Evolutionary conservation across 2,113 vertebrate species (phyloP).

Genomic region (Bos javanicus): DNA sequence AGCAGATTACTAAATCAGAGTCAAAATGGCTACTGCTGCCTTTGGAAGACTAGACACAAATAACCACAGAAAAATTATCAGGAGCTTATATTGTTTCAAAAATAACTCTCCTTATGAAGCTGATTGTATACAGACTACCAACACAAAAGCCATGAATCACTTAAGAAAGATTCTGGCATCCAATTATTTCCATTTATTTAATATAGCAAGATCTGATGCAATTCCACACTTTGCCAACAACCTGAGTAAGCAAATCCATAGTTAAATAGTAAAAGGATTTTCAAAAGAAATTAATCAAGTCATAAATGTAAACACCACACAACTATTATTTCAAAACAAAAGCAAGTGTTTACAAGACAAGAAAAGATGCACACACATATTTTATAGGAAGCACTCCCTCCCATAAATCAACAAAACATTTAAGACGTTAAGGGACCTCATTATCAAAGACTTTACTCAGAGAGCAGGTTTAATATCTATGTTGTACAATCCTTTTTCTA

Average conservation of each 20-base stretch:
- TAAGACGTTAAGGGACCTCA: neutral
- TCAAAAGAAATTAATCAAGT: constrained; percentile 43
- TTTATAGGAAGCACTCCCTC: constrained; percentile 2
- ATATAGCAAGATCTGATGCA: constrained; percentile 46
- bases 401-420: constrained; percentile 30
- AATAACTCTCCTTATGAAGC: constrained; percentile 44
- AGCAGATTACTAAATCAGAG: neutral
- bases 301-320: constrained; percentile 30
- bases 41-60: constrained; percentile 20
- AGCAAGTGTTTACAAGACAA: neutral
- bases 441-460: constrained; percentile 34
- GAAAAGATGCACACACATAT: neutral
- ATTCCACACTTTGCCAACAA: constrained; percentile 29
- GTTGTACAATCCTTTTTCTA: constrained; percentile 24
- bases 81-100: constrained; percentile 45
- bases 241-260: constrained; percentile 12
- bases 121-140: constrained; percentile 9
- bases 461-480: constrained; percentile 7
- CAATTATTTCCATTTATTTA: constrained; percentile 58
- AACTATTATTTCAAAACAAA: constrained; percentile 46
- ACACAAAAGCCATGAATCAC: constrained; percentile 42
- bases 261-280: neutral
- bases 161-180: constrained; percentile 46
- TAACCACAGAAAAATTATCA: constrained; percentile 46
- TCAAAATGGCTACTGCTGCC: neutral